These are phyloP conservation scores for Myotis planiceps DNA, from an alignment of 2,797 vertebrate genomes.

Conservation along the genomic window DNA sequence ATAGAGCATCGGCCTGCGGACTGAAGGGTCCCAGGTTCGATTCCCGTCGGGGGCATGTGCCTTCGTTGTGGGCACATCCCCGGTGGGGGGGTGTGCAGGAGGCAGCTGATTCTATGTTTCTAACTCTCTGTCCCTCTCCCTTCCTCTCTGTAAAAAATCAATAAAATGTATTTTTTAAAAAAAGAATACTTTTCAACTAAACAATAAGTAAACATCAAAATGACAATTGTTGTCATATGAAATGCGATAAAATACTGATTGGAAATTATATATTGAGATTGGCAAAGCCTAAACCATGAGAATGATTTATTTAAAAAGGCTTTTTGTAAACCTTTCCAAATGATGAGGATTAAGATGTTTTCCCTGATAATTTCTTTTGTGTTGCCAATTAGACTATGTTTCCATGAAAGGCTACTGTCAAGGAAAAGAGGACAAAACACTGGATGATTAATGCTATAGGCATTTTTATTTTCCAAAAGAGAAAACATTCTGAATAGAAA, in stretches of 20 bases:
- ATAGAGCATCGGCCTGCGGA: too few species aligned
- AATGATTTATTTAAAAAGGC: not conserved
- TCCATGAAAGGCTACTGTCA: not conserved
- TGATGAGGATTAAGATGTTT: conserved; percentile 45
- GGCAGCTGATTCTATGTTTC: too few species aligned
- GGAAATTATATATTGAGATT: conserved; percentile 36
- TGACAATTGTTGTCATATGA: not conserved
- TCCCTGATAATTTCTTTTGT: conserved; percentile 46
- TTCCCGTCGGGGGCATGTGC: too few species aligned
- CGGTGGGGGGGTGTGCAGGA: too few species aligned
- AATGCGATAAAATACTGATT: conserved; percentile 50
- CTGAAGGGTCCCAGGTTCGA: too few species aligned
- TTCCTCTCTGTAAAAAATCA: too few species aligned
- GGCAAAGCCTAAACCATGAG: not conserved
- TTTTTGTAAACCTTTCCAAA: conserved; percentile 54
- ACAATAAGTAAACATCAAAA: not conserved
- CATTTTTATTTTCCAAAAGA: conserved; percentile 37
- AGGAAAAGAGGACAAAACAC: conserved; percentile 42
- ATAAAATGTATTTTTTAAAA: too few species aligned
- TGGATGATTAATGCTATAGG: conserved; percentile 33
- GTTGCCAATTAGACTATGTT: not conserved
- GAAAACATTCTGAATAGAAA: conserved; percentile 28
- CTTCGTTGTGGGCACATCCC: too few species aligned
- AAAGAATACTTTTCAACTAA: not conserved
- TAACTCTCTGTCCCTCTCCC: too few species aligned